Evolutionary conservation across 2,797 vertebrate species (phyloP), one percentile per base, ranked within the genome.

Genomic region (Platalea minor): DNA sequence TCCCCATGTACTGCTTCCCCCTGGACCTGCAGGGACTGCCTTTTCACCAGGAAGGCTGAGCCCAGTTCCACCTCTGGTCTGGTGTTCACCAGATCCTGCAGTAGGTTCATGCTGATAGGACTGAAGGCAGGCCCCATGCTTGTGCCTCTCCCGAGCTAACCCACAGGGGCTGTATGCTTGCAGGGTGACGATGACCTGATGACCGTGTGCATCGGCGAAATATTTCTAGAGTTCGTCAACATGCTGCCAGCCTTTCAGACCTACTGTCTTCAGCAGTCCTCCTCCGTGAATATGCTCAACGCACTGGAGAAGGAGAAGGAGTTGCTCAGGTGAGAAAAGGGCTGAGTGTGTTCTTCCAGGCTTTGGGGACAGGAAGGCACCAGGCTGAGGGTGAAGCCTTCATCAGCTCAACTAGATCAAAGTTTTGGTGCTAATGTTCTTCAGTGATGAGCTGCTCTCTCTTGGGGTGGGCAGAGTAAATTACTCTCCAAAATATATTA

Each of bases 201-300:
- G 97, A 99, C 98, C 0, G 98, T 99, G 51, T 99, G 98, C 97
- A 99, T 99, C 0, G 99, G 99, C 4, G 99, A 99, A 97, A 98
- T 99, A 96, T 99, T 99, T 88, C 98, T 99, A 92, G 99, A 99
- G 97, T 99, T 99, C 3, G 98, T 99, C 95, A 99, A 99, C 97
- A 99, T 99, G 99, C 98, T 99, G 64, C 99, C 99, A 2, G 99
- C 99, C 51, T 99, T 99, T 97, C 99, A 99, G 98, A 99, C 99
- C n/a, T 99, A 99, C 97, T 99, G 99, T 94, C 98, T 99, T 77
- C 99, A 99, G 97, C 99, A 99, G 96, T 98, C 99, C 77, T 98
- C 98, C 91, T 99, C 99, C 0, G 98, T 99, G 95, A 99, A 99
- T 94, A 98, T 98, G 98, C 99, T 99, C 90, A 99, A 99, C 8